Base-by-base conservation (phyloP, 2,797 vertebrate genomes). In the Fistularia commersonii region DNA sequence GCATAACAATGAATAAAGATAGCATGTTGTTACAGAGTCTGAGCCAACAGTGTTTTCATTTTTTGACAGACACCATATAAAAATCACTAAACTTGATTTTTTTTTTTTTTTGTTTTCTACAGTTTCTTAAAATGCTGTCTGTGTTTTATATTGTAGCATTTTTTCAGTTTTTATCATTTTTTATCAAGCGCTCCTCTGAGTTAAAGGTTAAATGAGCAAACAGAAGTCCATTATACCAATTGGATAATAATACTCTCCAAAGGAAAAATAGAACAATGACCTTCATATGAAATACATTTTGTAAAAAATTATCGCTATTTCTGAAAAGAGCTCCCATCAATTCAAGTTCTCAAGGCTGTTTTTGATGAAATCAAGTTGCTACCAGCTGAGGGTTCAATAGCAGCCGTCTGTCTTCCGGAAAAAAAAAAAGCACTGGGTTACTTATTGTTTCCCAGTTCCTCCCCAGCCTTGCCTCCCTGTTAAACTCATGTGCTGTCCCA, bases 291-390 rank as follows among this genome's bases (percentile, higher is more conserved):
- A 54, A 49, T 31, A 35, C n/a, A 13, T 57, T 15, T 39, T 11
- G 43, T 52, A n/a, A 51, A 45, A 45, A 47, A 13, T 5, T 59
- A 57, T 66, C 64, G 8, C 55, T 64, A 23, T 41, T 32, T 12
- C 23, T 48, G 8, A 67, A 67, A 64, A 12, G 45, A 60, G 54
- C 65, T 72, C 33, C 31, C 48, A 51, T 39, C 39, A 72, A 11
- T 23, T 36, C 5, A 62, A 41, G 8, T 46, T 64, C 9, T 61
- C 74, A 72, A 76, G 66, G 67, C 56, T 61, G 47, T 47, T 61
- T 54, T 53, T 55, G 48, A 65, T 66, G 48, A 35, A 74, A 64
- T 11, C 11, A 49, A 54, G 15, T 34, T 48, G 32, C 11, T 11
- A 14, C 8, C 56, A 32, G 6, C 2, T 34, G 15, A 32, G 8